Evolutionary conservation across 2,113 vertebrate species (phyloP), one percentile per base, ranked within the genome.

Genomic region (Phainopepla nitens): DNA sequence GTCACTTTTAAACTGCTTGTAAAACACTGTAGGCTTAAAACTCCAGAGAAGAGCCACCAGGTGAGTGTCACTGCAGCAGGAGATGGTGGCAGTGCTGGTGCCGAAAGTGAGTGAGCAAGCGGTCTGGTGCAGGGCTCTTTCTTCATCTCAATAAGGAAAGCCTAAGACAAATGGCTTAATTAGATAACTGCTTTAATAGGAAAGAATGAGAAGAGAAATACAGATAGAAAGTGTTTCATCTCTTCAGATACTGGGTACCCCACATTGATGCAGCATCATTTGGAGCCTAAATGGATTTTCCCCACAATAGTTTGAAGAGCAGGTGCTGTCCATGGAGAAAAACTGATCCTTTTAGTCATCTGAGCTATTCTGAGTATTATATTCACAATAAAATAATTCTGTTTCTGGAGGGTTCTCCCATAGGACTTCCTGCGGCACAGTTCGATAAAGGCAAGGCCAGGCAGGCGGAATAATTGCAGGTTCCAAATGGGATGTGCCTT

Each of bases 41-140:
- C 24, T 29, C 8, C 3, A 4, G 57, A 79, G 29, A 45, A 7
- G 22, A 66, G 18, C 20, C 7, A 8, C 0, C 3, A 73, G 36
- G 19, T 42, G 15, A 77, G 3, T 15, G 28, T 44, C 54, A 44
- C 23, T 0, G 1, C 0, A 0, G 21, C 1, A 2, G 18, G 15
- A 3, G 8, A 11, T 42, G 64, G 18, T 53, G 16, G 27, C 20
- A 50, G 20, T 35, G n/a, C 7, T 77, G 50, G 33, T 20, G 33
- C 36, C 47, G 21, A 64, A 5, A 68, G 23, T 19, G 12, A 69
- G 16, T 0, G 0, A 56, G 24, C 33, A 60, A n/a, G n/a, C 50
- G 12, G 27, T 21, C 3, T 83, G 15, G 5, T 56, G 6, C 41
- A 44, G 31, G 12, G 21, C 5, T 61, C 27, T 50, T 79, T 50